phyloP scores from a whole-genome alignment of 2,113 vertebrate species.

The Toxotes jaculatrix region DNA sequence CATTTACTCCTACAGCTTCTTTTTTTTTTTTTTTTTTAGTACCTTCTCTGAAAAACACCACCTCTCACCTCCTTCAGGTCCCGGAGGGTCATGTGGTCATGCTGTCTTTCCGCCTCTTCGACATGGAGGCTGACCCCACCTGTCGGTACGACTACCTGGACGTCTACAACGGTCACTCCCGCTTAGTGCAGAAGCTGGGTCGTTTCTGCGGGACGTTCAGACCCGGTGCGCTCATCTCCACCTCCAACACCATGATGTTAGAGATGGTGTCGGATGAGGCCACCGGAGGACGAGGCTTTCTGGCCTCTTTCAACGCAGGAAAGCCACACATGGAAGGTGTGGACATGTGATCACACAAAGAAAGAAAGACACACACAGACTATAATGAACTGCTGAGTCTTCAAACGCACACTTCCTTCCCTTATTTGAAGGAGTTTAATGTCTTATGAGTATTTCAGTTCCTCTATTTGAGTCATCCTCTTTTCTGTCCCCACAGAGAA shows the following conservation, averaged over 20 bases:
- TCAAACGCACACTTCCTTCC: neutral
- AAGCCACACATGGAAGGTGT: conserved; percentile 88
- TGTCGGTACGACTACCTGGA: conserved; percentile 92
- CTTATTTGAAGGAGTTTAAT: neutral
- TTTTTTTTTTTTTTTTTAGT: neutral
- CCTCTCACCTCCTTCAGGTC: conserved; percentile 80
- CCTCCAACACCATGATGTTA: conserved; percentile 90
- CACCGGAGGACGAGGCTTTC: conserved; percentile 88
- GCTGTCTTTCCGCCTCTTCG: conserved; percentile 91
- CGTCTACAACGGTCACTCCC: conserved; percentile 87
- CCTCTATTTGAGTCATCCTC: conserved; percentile 33
- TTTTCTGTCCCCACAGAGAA: conserved; percentile 82
- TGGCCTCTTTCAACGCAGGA: conserved; percentile 88
- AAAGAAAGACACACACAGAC: neutral
- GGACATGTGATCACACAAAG: neutral
- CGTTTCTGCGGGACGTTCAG: conserved; percentile 93
- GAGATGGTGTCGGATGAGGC: conserved; percentile 88
- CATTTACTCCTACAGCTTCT: neutral
- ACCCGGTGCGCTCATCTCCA: conserved; percentile 89
- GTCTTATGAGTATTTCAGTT: neutral
- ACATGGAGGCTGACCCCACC: conserved; percentile 89
- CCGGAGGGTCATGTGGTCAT: conserved; percentile 90
- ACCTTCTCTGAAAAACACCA: neutral
- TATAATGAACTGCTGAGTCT: neutral
- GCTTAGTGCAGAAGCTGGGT: conserved; percentile 86